Evolutionary conservation across 2,113 vertebrate species (phyloP).

Genomic region (Tor tambroides): DNA sequence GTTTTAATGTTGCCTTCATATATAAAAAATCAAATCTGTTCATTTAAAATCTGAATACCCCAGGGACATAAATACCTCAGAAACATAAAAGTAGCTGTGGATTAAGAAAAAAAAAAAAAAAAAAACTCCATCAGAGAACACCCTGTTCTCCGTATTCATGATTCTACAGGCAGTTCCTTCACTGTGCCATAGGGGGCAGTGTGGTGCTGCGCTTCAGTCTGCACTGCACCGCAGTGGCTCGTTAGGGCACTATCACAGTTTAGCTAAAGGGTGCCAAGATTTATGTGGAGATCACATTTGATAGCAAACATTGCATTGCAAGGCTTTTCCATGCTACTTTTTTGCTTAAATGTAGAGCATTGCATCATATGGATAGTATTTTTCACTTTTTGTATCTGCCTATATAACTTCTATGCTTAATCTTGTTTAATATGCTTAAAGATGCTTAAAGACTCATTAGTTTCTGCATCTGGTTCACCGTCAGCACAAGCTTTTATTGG

Average conservation of each 20-base stretch:
- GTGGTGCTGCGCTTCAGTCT: slow-evolving; percentile 42
- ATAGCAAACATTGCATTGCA: background rate
- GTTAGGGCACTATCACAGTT: background rate
- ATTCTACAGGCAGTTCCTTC: slow-evolving; percentile 43
- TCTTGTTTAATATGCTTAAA: background rate
- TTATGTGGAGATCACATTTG: slow-evolving; percentile 2
- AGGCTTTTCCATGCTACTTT: too few relatives aligned
- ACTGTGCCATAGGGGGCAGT: slow-evolving; percentile 61
- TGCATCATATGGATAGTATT: too few relatives aligned
- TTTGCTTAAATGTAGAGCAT: background rate
- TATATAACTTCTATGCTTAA: background rate
- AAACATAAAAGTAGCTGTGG: too few relatives aligned
- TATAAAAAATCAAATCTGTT: background rate
- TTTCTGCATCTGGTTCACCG: background rate
- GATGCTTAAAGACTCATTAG: slow-evolving; percentile 7
- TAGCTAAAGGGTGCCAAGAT: background rate
- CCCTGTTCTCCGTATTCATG: background rate
- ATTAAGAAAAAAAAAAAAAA: too few relatives aligned
- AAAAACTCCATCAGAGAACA: too few relatives aligned
- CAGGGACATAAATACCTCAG: too few relatives aligned
- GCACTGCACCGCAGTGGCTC: background rate
- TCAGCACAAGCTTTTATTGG: background rate
- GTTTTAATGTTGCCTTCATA: too few relatives aligned
- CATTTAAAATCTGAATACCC: background rate
- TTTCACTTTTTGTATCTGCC: background rate